Evolutionary conservation across 1,140 invertebrate genomes (phyloP), one percentile per base, ranked within the genome.

Genomic region (Euura saliciscinereae): DNA sequence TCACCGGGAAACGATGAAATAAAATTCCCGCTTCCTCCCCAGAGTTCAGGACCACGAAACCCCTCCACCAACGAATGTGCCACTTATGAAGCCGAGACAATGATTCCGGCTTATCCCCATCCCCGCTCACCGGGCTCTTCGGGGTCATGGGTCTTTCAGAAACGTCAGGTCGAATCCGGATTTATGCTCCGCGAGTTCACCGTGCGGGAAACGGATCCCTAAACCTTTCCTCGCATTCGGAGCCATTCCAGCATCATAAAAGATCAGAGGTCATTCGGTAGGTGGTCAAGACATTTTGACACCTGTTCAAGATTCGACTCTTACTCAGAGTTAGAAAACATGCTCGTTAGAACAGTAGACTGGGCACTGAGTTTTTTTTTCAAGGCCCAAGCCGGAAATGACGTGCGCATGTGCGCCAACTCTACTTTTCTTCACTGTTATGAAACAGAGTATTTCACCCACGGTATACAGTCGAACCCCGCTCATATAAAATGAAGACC

Each of bases 21-120:
- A 69, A 75, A 73, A 45, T 45, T 65, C 68, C 72, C 67, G 74
- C 74, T 46, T 66, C 46, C 45, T 66, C 64, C 66, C 28, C 44
- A 64, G 70, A 75, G 72, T 69, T 65, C 13, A 59, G 51, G 5
- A 59, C 3, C 10, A 3, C 51, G 10, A 8, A 6, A 59, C 51
- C 3, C 51, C 6, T 59, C 13, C 3, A 10, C 4, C 51, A 11
- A 43, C 28, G 28, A 67, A 67, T 67, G 4, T n/a, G 3, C 66
- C 66, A 67, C 66, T 67, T 44, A 11, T 6, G 11, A 70, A 71
- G 71, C 44, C 51, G 59, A 65, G 66, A 66, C 43, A 69, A 74
- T 74, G 3, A 6, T n/a, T 59, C 51, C 51, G 51, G 13, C 51
- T 59, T 2, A 59, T 59, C 0, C 51, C 51, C 13, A 2, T n/a